phyloP scores from a whole-genome alignment of 1,140 invertebrate species.

The Solenopsis fugax region DNA sequence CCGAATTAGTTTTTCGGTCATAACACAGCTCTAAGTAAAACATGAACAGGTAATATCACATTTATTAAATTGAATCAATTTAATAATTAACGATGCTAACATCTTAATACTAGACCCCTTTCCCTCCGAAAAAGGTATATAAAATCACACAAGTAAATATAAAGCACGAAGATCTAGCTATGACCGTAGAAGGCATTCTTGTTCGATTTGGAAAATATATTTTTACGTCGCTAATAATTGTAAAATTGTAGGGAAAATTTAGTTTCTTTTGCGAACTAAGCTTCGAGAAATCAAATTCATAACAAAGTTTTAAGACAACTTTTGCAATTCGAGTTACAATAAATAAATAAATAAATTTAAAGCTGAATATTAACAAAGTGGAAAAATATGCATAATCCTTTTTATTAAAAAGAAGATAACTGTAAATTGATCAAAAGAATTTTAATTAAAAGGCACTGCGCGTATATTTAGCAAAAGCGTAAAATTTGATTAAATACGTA shows the following conservation, averaged over 20 bases:
- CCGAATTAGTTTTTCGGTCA: too few relatives aligned
- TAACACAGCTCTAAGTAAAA: too few relatives aligned
- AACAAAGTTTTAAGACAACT: background rate
- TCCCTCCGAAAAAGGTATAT: too few relatives aligned
- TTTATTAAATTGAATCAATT: too few relatives aligned
- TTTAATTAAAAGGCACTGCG: background rate
- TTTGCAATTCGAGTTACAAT: too few relatives aligned
- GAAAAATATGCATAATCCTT: background rate
- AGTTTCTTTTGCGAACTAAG: background rate
- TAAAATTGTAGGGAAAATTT: background rate
- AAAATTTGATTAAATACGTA: constrained; percentile 21
- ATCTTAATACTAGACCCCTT: too few relatives aligned
- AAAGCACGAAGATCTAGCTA: too few relatives aligned
- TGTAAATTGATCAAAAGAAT: background rate
- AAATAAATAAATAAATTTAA: background rate
- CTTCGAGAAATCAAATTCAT: background rate
- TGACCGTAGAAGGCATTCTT: too few relatives aligned
- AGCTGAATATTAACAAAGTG: background rate
- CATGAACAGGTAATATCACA: too few relatives aligned
- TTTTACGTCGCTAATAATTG: background rate
- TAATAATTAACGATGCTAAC: too few relatives aligned
- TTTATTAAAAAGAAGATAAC: background rate
- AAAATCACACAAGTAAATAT: too few relatives aligned
- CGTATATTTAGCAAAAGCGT: background rate
- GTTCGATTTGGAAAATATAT: background rate